Conservation (phyloP, 2,888 invertebrate genomes). For the Epiblema foenella region DNA sequence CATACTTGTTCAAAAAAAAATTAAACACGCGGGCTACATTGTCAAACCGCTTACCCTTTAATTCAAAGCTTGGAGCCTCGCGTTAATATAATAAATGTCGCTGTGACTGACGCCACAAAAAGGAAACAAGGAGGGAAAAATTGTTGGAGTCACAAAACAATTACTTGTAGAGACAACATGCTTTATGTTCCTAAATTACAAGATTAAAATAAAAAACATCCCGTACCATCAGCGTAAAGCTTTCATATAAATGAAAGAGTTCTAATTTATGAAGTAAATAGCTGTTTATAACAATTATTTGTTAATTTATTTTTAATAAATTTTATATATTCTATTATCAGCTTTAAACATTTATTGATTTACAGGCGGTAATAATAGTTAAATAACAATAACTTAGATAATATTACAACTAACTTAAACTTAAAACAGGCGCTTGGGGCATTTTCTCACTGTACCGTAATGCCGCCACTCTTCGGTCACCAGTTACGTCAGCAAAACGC, state of each 20-base stretch:
- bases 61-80: constrained; percentile 6
- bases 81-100: constrained; percentile 25
- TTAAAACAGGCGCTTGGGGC: too few species aligned
- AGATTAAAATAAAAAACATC: constrained; percentile 20
- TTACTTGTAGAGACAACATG: constrained; percentile 10
- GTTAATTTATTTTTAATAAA: too few species aligned
- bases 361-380: too few species aligned
- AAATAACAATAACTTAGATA: too few species aligned
- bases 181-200: constrained; percentile 19
- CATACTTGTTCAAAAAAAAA: constrained; percentile 5
- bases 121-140: constrained; percentile 14
- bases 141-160: constrained; percentile 18
- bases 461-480: too few species aligned
- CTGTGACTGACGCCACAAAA: constrained; percentile 23
- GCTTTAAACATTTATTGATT: too few species aligned
- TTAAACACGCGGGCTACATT: constrained; percentile 3
- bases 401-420: too few species aligned
- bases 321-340: too few species aligned
- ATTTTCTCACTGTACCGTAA: too few species aligned
- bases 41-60: constrained; percentile 8
- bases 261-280: constrained; percentile 1
- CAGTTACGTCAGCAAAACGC: too few species aligned
- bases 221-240: neutral
- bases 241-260: constrained; percentile 20
- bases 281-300: too few species aligned